Base-by-base conservation (phyloP, 2,113 vertebrate genomes). In the Alces alces region DNA sequence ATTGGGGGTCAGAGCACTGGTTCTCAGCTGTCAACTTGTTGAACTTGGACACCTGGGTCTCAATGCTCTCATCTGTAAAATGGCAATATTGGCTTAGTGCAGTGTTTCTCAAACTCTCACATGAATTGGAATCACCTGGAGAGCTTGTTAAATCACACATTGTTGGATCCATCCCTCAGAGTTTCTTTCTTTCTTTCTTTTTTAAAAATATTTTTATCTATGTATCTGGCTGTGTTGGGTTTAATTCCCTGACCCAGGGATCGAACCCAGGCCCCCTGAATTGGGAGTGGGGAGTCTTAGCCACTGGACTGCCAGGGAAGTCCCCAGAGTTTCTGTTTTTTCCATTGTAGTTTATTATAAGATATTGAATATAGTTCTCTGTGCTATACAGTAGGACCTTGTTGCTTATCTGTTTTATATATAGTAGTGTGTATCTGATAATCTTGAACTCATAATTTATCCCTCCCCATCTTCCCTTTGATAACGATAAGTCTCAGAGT, bases 31-130 rank as follows among this genome's bases (percentile, higher is more conserved):
- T 52, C 89, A 88, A 76, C 17, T 84, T 80, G 64, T 28, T 76
- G 76, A 95, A 88, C 50, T 88, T 96, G 45, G 66, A 89, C n/a
- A 92, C 14, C 45, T 94, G 70, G 33, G n/a, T 94, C 78, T 80
- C n/a, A 94, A 17, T 91, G 61, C 60, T 93, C 54, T 88, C 61
- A 79, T 50, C 23, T 93, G 43, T 91, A 85, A 93, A 89, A 82
- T 83, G 66, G 54, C 52, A 54, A 85, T 82, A 21, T 58, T 92
- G 80, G 82, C 1, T 10, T 96, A 66, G 15, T 33, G 47, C 12
- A 90, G 79, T 86, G 47, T 92, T 86, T 95, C 33, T 70, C 52
- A 95, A 60, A 84, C 8, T 83, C 96, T 50, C 25, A 60, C 8
- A 8, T 91, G 23, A 2, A n/a, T 43, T 82, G 43, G 39, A 86